Evolutionary conservation across 2,113 vertebrate genomes (phyloP), one percentile per base, ranked within the genome.

Genomic region (Sakesphorus luctuosus): DNA sequence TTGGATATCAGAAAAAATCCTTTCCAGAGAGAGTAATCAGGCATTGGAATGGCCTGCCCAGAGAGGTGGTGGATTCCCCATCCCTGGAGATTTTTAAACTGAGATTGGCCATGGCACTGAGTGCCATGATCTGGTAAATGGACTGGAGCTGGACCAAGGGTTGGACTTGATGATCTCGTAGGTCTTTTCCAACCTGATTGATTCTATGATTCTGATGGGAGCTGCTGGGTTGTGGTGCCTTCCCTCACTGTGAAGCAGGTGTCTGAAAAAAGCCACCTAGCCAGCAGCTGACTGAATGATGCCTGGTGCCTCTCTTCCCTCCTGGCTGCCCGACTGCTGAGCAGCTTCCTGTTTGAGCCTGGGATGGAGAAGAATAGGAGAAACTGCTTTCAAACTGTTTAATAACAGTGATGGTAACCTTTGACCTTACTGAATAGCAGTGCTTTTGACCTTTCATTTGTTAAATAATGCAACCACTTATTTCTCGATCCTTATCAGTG

Each of bases 361-460:
- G 24, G 36, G 78, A 83, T 91, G 79, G 90, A 40, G 71, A 90
- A 4, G 19, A 88, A 87, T 72, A 72, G 76, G 76, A 90, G 74
- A 96, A 96, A 89, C 90, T 49, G 87, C 85, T 87, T 96, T 94
- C 29, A 19, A 96, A 94, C 86, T 94, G 89, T 96, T 97, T 96
- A 96, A 91, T 94, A 97, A 92, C 91, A 96, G 91, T 96, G 91
- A 96, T 97, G 94, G 94, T 97, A 97, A 97, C 96, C 96, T 97
- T 78, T 96, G 89, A 97, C 97, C 96, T 87, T 78, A 43, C 47
- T 93, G 94, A 97, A 97, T 89, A 95, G 92, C 93, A 90, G 52
- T 0, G 38, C 91, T 93, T 96, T 94, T 97, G 96, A 97, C 95
- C 97, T 96, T 97, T 89, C 89, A 84, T 97, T 97, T 96, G 95